Evolutionary conservation across 1,140 invertebrate species (phyloP).

Genomic region (Trichonephila clavata): DNA sequence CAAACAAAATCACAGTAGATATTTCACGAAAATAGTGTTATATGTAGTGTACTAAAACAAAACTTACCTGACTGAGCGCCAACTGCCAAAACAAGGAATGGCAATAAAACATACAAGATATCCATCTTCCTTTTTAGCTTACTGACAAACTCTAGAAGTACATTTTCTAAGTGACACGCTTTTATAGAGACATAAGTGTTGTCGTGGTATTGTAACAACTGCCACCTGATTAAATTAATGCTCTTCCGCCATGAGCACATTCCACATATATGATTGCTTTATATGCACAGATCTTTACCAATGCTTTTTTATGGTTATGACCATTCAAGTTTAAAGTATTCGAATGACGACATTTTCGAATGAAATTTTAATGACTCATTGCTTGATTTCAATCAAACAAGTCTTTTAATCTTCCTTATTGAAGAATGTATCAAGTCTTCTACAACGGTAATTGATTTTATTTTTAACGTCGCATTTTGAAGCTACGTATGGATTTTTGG

Average conservation of each 20-base stretch:
- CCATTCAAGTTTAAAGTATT: neutral
- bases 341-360: too few species aligned
- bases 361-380: too few species aligned
- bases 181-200: neutral
- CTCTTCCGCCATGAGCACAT: neutral
- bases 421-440: too few species aligned
- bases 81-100: neutral
- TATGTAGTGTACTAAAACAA: neutral
- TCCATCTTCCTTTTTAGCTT: neutral
- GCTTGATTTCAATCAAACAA: too few species aligned
- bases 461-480: too few species aligned
- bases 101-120: neutral
- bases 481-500: too few species aligned
- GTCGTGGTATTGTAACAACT: neutral
- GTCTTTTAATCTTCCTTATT: too few species aligned
- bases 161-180: neutral
- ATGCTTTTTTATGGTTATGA: too few species aligned
- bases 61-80: neutral
- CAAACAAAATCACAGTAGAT: too few species aligned
- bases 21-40: too few species aligned
- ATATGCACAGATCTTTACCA: neutral
- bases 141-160: too few species aligned
- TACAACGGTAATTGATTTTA: too few species aligned
- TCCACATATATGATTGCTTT: neutral
- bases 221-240: neutral